Percentiles rank a stretch among this genome's conserved stretches.
These are phyloP conservation scores for Notiomystis cincta DNA, from an alignment of 2,113 vertebrate genomes.

Conservation along the genomic window DNA sequence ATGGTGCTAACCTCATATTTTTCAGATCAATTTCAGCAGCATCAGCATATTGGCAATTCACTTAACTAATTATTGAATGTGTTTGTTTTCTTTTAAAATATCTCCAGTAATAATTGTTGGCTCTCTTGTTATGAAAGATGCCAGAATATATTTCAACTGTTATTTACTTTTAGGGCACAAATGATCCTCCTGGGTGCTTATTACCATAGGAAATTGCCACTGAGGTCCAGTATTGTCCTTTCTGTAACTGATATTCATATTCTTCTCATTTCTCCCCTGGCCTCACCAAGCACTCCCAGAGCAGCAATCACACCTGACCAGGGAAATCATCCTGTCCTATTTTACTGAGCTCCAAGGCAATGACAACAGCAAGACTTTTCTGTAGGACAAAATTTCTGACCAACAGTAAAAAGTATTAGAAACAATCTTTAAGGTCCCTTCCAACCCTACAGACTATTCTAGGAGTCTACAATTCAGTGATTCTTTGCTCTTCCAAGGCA, in stretches of 20 bases:
- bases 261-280: not conserved
- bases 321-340: not conserved
- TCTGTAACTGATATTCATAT: not conserved
- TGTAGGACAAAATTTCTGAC: not conserved
- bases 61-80: constrained; percentile 22
- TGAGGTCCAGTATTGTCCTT: not conserved
- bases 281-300: not conserved
- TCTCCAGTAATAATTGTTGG: not conserved
- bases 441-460: not conserved
- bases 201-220: not conserved
- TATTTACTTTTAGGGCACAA: constrained; percentile 13
- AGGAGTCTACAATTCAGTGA: not conserved
- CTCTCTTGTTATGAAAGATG: not conserved
- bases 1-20: not conserved
- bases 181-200: not conserved
- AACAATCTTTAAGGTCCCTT: not conserved
- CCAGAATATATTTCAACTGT: constrained; percentile 29
- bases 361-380: not conserved
- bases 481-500: not conserved
- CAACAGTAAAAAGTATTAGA: not conserved
- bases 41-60: not conserved
- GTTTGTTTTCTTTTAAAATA: constrained; percentile 9
- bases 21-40: not conserved
- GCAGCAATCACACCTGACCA: not conserved
- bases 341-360: not conserved